Base-by-base conservation (phyloP, 2,888 invertebrate species). In the Harmothoe impar region DNA sequence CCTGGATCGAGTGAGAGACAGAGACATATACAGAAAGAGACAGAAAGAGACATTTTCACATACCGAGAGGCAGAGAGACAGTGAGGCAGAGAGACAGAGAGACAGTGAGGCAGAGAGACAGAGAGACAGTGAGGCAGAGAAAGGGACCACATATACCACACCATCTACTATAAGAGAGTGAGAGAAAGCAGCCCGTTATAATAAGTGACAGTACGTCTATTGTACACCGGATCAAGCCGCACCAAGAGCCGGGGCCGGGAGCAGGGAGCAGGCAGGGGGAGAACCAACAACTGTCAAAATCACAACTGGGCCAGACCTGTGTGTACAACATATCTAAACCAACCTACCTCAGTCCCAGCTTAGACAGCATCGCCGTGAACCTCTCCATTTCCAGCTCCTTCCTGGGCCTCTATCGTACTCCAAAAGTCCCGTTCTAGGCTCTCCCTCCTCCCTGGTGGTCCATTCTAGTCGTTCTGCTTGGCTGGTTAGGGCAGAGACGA, bases 311-410 rank as follows among this genome's bases (percentile, higher is more conserved):
- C 29, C 72, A 29, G 29, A 29, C 29, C 29, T 72, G 72, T 15
- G 62, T 62, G 62, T 62, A 62, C 23, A n/a, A 5, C 62, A 43
- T 62, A 62, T n/a, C 62, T 62, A 3, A n/a, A n/a, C 20, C 62
- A 62, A 72, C 72, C 29, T 29, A 72, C 72, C 72, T 23, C 25
- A 72, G 29, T 0, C 72, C 72, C 72, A 72, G 29, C 72, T 72
- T 72, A 15, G 72, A 72, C 17, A 72, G 72, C 72, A 72, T 72
- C 25, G 72, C 72, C 29, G 72, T 72, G 17, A 72, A 72, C 72
- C 25, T 72, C 0, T 72, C 72, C 72, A 72, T 72, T 5, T 68
- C n/a, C 68, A n/a, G n/a, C n/a, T n/a, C n/a, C n/a, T n/a, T n/a
- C n/a, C n/a, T n/a, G n/a, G 20, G n/a, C 62, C n/a, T 15, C 23